Conservation (phyloP, 2,888 invertebrate species). For the Drosophila nigricruria region DNA sequence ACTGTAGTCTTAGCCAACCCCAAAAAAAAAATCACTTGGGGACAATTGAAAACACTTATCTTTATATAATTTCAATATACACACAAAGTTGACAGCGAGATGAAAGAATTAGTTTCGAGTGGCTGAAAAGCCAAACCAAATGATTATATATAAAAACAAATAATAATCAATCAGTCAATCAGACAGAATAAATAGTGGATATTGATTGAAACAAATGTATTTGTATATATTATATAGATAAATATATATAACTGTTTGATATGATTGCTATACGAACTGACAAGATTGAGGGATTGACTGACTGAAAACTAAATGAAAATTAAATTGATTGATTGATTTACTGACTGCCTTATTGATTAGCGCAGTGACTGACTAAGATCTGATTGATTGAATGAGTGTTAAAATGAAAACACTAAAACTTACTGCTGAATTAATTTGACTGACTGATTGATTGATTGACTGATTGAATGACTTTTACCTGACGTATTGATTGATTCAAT, state of each 20-base stretch:
- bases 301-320: no score
- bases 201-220: neutral
- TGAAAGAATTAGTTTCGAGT: constrained; percentile 22
- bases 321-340: no score
- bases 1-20: constrained; percentile 37
- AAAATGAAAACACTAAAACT: no score
- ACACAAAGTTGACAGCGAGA: constrained; percentile 20
- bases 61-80: constrained; percentile 45
- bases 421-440: no score
- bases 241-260: neutral
- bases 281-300: neutral
- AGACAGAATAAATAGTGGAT: neutral
- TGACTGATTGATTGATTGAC: no score
- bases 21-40: constrained; percentile 14
- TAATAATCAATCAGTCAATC: constrained; percentile 2
- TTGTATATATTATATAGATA: neutral
- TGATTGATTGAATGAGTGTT: no score
- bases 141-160: neutral
- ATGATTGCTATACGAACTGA: neutral
- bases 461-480: neutral
- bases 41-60: constrained; percentile 38
- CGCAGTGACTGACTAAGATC: no score
- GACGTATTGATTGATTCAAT: no score
- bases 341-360: no score
- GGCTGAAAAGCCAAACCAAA: neutral